Evolutionary conservation across 2,797 vertebrate species (phyloP).

Genomic region (Acestrorhynchus altus): DNA sequence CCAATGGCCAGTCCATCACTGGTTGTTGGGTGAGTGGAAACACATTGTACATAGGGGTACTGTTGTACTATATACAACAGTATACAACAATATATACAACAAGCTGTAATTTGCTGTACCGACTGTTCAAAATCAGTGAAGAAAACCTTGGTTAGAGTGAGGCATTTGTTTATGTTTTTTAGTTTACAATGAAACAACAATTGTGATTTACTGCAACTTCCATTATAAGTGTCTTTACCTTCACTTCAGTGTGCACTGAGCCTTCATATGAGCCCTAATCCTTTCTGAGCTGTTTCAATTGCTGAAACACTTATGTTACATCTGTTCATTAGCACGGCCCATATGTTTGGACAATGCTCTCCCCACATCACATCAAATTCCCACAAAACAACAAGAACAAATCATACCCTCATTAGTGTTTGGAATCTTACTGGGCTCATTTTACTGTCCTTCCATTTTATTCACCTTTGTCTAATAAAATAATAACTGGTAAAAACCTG

Average conservation of each 20-base stretch:
- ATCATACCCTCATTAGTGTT: conserved; percentile 58
- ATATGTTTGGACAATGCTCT: conserved; percentile 56
- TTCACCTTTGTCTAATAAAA: conserved; percentile 53
- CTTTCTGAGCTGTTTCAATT: conserved; percentile 28
- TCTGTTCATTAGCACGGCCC: conserved; percentile 46
- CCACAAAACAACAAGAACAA: conserved; percentile 53
- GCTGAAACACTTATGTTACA: conserved; percentile 44
- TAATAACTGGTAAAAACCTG: conserved; percentile 48
- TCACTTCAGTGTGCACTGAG: conserved; percentile 1
- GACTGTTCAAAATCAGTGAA: no score
- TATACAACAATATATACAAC: no score
- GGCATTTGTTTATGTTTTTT: no score
- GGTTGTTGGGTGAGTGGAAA: no score
- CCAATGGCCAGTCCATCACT: no score
- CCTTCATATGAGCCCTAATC: conserved; percentile 24
- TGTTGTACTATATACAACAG: no score
- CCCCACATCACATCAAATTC: conserved; percentile 45
- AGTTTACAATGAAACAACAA: neutral
- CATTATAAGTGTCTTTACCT: conserved; percentile 9
- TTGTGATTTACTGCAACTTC: conserved; percentile 4
- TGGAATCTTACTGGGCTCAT: conserved; percentile 47
- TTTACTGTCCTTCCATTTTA: conserved; percentile 53
- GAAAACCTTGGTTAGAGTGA: no score
- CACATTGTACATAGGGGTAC: no score
- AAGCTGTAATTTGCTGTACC: no score